Evolutionary conservation across 2,797 vertebrate species (phyloP).

Genomic region (Paramormyrops hopkinsi): DNA sequence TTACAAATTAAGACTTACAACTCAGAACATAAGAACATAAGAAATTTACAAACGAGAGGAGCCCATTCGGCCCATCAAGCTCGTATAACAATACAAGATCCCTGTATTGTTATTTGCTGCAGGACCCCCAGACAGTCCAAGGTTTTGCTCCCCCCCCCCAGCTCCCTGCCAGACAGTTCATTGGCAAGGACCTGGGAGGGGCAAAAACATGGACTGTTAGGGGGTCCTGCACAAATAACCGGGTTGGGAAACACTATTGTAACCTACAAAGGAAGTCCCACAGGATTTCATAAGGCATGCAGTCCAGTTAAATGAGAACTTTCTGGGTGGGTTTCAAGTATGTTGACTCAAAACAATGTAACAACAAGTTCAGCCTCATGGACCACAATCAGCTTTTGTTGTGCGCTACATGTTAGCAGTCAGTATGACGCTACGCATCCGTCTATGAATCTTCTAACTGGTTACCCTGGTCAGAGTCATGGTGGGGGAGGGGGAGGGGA

Average conservation of each 20-base stretch:
- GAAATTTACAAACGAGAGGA: too few relatives aligned
- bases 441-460: background rate
- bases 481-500: background rate
- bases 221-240: background rate
- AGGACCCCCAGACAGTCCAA: background rate
- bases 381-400: background rate
- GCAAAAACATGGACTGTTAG: background rate
- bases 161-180: too few relatives aligned
- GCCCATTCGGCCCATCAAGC: too few relatives aligned
- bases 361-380: slow-evolving; percentile 17
- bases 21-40: background rate
- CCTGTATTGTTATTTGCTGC: background rate
- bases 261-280: background rate
- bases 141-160: background rate
- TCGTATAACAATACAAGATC: too few relatives aligned
- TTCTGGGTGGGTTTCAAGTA: slow-evolving; percentile 26
- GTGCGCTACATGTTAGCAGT: slow-evolving; percentile 7
- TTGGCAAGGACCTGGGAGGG: background rate
- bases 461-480: background rate
- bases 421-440: background rate
- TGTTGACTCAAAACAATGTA: slow-evolving; percentile 35
- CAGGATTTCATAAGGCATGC: background rate
- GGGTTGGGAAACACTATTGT: background rate
- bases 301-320: background rate
- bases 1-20: background rate